phyloP scores from a whole-genome alignment of 2,797 vertebrate genomes.

The Onychomys arenicola region DNA sequence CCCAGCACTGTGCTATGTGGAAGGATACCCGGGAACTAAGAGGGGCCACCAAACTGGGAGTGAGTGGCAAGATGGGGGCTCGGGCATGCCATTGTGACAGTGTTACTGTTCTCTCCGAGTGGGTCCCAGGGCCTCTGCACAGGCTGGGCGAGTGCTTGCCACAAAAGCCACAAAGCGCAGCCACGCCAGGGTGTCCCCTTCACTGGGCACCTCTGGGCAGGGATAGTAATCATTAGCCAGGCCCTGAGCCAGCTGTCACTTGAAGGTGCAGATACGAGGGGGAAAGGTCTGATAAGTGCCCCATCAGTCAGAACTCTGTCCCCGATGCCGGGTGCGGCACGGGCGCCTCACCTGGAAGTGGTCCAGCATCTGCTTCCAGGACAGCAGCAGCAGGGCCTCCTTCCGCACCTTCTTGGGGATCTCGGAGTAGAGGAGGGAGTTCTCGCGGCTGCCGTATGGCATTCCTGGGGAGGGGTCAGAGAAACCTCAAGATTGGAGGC shows the following conservation, averaged over 20 bases:
- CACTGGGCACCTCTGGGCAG: neutral
- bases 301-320: neutral
- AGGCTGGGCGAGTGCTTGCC: neutral
- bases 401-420: conserved; percentile 98
- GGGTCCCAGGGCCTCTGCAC: neutral
- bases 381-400: conserved; percentile 96
- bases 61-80: neutral
- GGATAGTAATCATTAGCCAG: neutral
- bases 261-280: neutral
- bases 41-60: neutral
- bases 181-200: neutral
- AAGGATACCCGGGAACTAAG: neutral
- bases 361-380: conserved; percentile 99
- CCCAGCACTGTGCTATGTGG: neutral
- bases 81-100: neutral
- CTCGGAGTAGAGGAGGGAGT: conserved; percentile 98
- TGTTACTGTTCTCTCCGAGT: neutral
- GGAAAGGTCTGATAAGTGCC: neutral
- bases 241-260: neutral
- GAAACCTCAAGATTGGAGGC: neutral
- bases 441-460: conserved; percentile 98
- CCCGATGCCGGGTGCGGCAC: neutral
- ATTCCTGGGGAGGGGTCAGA: conserved; percentile 89
- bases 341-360: conserved; percentile 93
- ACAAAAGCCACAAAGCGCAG: too few species aligned